Base-by-base conservation (phyloP, 1,140 invertebrate species). In the Aphaenogaster floridana region DNA sequence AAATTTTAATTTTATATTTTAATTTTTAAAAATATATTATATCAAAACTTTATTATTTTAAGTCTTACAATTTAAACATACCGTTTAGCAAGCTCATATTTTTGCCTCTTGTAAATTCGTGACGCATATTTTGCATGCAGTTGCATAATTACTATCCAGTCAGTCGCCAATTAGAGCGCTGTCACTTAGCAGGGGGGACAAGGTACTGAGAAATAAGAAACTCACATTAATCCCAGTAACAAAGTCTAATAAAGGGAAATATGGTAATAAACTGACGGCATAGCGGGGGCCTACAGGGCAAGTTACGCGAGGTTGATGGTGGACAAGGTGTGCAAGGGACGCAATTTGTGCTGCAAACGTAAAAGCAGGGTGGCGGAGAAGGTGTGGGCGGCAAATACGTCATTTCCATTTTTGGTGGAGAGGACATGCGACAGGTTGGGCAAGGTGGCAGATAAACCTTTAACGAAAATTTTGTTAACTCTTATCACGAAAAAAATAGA, bases 381-480 rank as follows among this genome's bases (percentile, higher is more conserved):
- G 88, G 88, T 39, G 66, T 45, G 2, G 81, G 54, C 17, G 92
- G 87, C 7, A 54, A 17, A 80, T 89, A 92, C 13, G 84, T 68
- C 13, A 92, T 69, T n/a, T 86, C 52, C 42, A 89, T 61, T 81
- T 92, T 92, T 36, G 91, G 92, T 39, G 91, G 91, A 66, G 77
- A 92, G 17, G 90, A 90, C 79, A 86, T 78, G 15, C 85, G 83
- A 28, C 91, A 91, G 50, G 68, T 69, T 74, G 88, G 76, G 64
- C 89, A 92, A 42, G 91, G 90, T 66, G 84, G 85, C 36, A 92
- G 78, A 87, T 92, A 92, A 74, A 92, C 84, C 92, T 92, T 45
- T 28, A 1, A 42, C 3, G 28, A 42, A 54, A 57, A 54, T 28
- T 79, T 11, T 79, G 42, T 61, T 34, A 28, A 28, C 8, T 52